These are phyloP conservation scores for Melanchra persicariae DNA, from an alignment of 2,888 invertebrate species.

Conservation along the genomic window DNA sequence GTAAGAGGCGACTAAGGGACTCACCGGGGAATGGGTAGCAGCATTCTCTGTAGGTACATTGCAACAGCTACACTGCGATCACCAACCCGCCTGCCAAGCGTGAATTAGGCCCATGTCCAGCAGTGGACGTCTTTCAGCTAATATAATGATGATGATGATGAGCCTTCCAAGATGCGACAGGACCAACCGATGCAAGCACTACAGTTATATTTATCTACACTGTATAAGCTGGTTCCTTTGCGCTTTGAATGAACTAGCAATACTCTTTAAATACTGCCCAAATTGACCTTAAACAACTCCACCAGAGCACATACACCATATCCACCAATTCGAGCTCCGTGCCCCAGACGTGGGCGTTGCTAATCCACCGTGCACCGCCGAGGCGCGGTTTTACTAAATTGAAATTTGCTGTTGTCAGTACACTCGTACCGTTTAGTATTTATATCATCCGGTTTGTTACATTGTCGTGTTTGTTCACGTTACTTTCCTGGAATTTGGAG, in stretches of 20 bases:
- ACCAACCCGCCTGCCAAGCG: too few species aligned
- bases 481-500: slow-evolving; percentile 15
- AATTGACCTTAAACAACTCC: neutral
- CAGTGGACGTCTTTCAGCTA: too few species aligned
- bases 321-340: slow-evolving; percentile 47
- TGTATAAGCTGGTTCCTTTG: neutral
- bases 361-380: slow-evolving; percentile 74
- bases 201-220: neutral
- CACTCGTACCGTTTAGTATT: slow-evolving; percentile 62
- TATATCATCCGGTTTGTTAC: slow-evolving; percentile 59
- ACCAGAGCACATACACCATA: slow-evolving; percentile 19
- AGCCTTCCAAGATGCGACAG: too few species aligned
- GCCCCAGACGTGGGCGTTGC: slow-evolving; percentile 61
- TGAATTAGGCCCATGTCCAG: too few species aligned
- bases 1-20: too few species aligned
- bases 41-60: too few species aligned
- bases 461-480: slow-evolving; percentile 42
- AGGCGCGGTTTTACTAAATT: slow-evolving; percentile 84
- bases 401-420: slow-evolving; percentile 84
- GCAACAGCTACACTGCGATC: too few species aligned
- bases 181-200: too few species aligned
- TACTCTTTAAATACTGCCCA: neutral
- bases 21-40: too few species aligned
- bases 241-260: neutral
- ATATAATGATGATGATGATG: too few species aligned